phyloP scores from a whole-genome alignment of 37 sponge, comb jelly and placozoan species.

The Mnemiopsis leidyi region DNA sequence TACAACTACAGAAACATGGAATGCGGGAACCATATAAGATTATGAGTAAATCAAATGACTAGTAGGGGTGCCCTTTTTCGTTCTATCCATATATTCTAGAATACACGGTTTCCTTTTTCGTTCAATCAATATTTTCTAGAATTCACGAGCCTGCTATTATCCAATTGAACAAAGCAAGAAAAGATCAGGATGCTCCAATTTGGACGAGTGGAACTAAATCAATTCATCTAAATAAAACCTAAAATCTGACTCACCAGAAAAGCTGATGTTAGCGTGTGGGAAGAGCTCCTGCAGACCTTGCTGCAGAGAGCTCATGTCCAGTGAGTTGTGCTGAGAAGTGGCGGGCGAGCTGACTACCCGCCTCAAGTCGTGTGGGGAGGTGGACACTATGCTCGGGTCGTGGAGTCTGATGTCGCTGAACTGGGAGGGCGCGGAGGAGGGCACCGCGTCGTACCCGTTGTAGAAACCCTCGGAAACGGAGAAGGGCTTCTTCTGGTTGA shows the following conservation, averaged over 20 bases:
- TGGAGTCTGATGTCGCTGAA: conserved; percentile 57
- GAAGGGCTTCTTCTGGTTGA: conserved; percentile 51
- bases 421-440: neutral
- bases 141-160: too few relatives aligned
- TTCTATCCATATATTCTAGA: too few relatives aligned
- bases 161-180: too few relatives aligned
- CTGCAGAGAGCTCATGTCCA: conserved; percentile 38
- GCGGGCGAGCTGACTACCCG: neutral
- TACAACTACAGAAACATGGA: too few relatives aligned
- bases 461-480: conserved; percentile 5
- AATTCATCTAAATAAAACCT: too few relatives aligned
- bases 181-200: too few relatives aligned
- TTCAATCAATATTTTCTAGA: too few relatives aligned
- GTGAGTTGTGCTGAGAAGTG: neutral
- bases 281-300: conserved; percentile 64
- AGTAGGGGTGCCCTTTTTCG: too few relatives aligned
- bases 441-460: conserved; percentile 6
- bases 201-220: too few relatives aligned
- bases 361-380: neutral
- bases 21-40: too few relatives aligned
- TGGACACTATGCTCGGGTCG: conserved; percentile 63
- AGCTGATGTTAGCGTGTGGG: conserved; percentile 63
- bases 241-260: conserved; percentile 26
- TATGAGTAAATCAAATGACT: too few relatives aligned
- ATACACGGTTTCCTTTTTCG: too few relatives aligned